phyloP scores from a whole-genome alignment of 2,797 vertebrate species.

The Bufotes viridis region DNA sequence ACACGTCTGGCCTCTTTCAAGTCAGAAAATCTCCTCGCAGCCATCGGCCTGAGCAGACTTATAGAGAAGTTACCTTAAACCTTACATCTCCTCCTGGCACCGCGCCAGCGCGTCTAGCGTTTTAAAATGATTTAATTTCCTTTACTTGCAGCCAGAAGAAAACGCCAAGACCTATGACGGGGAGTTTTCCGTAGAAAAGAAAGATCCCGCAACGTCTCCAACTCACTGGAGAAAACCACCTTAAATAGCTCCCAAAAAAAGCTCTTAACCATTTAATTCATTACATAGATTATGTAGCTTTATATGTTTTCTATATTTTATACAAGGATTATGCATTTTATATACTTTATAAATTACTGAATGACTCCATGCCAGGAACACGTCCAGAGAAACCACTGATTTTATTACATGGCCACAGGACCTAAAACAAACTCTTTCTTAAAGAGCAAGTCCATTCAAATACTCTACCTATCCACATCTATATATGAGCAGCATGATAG shows the following conservation, averaged over 20 bases:
- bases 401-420: neutral
- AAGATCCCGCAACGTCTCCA: neutral
- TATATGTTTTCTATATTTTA: conserved; percentile 10
- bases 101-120: conserved; percentile 27
- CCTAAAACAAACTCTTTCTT: neutral
- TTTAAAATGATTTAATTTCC: conserved; percentile 51
- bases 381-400: neutral
- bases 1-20: conserved; percentile 21
- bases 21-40: conserved; percentile 11
- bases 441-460: neutral
- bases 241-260: neutral
- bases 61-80: neutral
- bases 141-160: conserved; percentile 38
- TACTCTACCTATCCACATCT: neutral
- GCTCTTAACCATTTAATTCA: neutral
- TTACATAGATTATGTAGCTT: conserved; percentile 3
- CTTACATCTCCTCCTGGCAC: conserved; percentile 18
- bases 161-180: conserved; percentile 30
- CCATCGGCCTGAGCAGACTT: neutral
- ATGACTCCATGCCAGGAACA: conserved; percentile 11
- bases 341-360: conserved; percentile 12
- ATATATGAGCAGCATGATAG: neutral
- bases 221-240: neutral
- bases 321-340: conserved; percentile 16
- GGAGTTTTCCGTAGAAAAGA: conserved; percentile 27